Conservation (phyloP, 2,888 invertebrate genomes). For the Nomada hirtipes region DNA sequence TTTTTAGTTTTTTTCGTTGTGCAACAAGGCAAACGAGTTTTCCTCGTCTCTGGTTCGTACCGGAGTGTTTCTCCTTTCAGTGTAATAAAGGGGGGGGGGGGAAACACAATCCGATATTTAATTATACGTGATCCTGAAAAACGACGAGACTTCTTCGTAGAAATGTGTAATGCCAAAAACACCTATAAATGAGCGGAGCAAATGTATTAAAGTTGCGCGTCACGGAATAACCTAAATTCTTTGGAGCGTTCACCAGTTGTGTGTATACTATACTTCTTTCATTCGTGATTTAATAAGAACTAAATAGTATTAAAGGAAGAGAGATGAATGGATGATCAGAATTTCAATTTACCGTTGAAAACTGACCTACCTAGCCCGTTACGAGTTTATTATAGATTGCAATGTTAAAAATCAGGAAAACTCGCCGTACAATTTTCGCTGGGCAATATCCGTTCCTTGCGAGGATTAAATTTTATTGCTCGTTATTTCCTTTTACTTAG, state of each 20-base stretch:
- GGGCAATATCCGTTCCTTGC: slow-evolving; percentile 15
- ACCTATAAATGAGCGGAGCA: slow-evolving; percentile 46
- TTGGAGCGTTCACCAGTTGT: slow-evolving; percentile 24
- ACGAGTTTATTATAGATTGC: slow-evolving; percentile 32
- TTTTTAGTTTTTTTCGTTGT: too few relatives aligned
- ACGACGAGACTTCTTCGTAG: background rate
- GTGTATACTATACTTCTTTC: slow-evolving; percentile 31
- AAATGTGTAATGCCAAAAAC: slow-evolving; percentile 40
- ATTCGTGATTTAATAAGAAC: slow-evolving; percentile 53
- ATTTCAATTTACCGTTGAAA: slow-evolving; percentile 46
- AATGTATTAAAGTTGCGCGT: slow-evolving; percentile 55
- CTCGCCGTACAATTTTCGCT: slow-evolving; percentile 16
- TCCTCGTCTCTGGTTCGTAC: too few relatives aligned
- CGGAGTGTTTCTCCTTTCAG: background rate
- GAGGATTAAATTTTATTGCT: slow-evolving; percentile 23
- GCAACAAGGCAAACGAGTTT: too few relatives aligned
- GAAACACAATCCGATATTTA: slow-evolving; percentile 4
- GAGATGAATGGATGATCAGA: slow-evolving; percentile 15
- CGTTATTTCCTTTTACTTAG: slow-evolving; percentile 8
- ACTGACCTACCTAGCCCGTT: slow-evolving; percentile 4
- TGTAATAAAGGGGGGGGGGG: background rate
- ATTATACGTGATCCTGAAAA: slow-evolving; percentile 10
- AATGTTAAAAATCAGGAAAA: slow-evolving; percentile 14
- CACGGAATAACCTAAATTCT: slow-evolving; percentile 60
- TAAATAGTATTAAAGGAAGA: slow-evolving; percentile 22